These are phyloP conservation scores for Oceanodroma leucorhoa DNA, from an alignment of 2,797 vertebrate genomes.

Conservation along the genomic window DNA sequence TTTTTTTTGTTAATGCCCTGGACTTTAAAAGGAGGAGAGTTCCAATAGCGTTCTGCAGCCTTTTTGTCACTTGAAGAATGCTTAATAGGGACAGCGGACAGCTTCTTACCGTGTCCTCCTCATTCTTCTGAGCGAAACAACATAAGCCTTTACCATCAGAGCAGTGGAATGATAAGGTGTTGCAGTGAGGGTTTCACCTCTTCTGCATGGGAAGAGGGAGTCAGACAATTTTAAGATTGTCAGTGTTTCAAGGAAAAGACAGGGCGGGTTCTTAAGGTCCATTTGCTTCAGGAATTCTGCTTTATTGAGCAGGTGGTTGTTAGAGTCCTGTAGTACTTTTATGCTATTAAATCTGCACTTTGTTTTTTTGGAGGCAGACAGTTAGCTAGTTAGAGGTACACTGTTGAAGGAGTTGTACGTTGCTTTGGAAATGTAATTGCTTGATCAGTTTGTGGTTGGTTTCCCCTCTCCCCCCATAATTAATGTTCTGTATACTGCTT, in stretches of 20 bases:
- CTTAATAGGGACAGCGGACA: neutral
- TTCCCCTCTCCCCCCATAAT: too few species aligned
- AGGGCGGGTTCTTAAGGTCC: neutral
- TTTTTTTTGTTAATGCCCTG: neutral
- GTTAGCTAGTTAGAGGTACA: neutral
- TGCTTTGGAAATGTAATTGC: neutral
- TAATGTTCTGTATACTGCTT: neutral
- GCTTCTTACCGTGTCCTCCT: accelerated
- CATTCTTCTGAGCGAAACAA: neutral
- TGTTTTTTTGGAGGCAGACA: accelerated
- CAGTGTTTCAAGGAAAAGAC: neutral
- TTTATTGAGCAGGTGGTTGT: neutral
- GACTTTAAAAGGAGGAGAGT: neutral
- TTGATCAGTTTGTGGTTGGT: neutral
- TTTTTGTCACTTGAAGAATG: neutral
- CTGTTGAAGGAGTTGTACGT: neutral
- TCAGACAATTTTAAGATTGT: neutral
- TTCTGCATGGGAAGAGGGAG: neutral
- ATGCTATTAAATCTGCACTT: neutral
- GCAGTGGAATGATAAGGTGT: neutral
- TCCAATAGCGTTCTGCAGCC: neutral
- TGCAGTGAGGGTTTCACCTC: neutral
- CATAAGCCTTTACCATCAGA: neutral
- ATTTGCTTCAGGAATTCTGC: neutral
- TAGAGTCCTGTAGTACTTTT: neutral